A percentile compares a stretch with the other conserved stretches of the same genome.
phyloP scores from a whole-genome alignment of 2,113 vertebrate species.

The Cranoglanis bouderius region DNA sequence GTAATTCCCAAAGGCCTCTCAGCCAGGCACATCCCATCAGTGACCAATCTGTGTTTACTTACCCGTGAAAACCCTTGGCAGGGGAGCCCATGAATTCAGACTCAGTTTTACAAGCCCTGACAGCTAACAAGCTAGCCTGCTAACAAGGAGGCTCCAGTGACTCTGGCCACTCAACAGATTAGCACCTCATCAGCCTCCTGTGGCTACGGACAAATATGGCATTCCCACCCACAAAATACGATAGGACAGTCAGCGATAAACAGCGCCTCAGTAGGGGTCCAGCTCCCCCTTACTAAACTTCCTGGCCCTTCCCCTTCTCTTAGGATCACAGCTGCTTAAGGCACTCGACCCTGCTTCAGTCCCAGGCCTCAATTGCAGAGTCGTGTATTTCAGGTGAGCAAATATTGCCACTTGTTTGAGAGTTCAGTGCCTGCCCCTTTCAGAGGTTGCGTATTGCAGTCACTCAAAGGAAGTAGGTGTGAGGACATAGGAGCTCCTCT shows the following conservation, averaged over 20 bases:
- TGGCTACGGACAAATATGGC: constrained; percentile 84
- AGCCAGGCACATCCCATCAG: constrained; percentile 64
- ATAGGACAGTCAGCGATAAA: constrained; percentile 80
- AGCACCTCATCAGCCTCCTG: constrained; percentile 91
- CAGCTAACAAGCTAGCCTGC: constrained; percentile 71
- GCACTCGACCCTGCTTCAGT: constrained; percentile 38
- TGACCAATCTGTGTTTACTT: constrained; percentile 81
- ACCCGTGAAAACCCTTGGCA: constrained; percentile 69
- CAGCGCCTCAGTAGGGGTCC: constrained; percentile 70
- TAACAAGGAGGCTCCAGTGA: constrained; percentile 73
- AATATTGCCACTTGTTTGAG: constrained; percentile 86
- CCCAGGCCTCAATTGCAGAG: constrained; percentile 67
- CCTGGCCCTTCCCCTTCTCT: constrained; percentile 75
- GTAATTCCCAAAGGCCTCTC: constrained; percentile 60
- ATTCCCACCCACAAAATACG: constrained; percentile 79
- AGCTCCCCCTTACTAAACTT: constrained; percentile 71
- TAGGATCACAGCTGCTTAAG: constrained; percentile 75
- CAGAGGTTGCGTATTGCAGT: constrained; percentile 78
- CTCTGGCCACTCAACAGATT: constrained; percentile 75
- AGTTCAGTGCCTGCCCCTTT: constrained; percentile 75
- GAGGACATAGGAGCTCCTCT: constrained; percentile 68
- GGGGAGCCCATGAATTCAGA: constrained; percentile 72
- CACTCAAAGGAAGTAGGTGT: constrained; percentile 70
- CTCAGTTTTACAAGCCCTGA: constrained; percentile 69
- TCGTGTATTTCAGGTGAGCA: constrained; percentile 87